Evolutionary conservation across 2,113 vertebrate species (phyloP), one percentile per base, ranked within the genome.

Genomic region (Rhinolophus ferrumequinum): DNA sequence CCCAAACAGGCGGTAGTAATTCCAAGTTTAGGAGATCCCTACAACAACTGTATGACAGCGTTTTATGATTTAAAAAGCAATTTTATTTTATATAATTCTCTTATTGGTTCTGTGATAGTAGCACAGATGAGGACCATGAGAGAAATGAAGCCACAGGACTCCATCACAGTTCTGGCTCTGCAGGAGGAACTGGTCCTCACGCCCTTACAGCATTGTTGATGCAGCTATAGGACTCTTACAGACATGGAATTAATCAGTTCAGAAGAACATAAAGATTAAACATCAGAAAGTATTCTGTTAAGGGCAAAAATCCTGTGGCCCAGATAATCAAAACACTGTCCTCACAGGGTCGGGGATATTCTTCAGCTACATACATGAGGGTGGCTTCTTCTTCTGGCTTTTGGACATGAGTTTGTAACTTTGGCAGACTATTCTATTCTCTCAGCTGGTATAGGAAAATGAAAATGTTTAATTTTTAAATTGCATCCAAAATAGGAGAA

Each of bases 381-480:
- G 26, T 66, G 35, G 24, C 21, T 93, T 73, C 70, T 86, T 73
- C 56, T 83, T 66, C 58, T 58, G 38, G 44, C 12, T 54, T 94
- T 88, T 47, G 24, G 76, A n/a, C 38, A 73, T 41, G 24, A 60
- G 58, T 81, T 66, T 93, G 44, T 82, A 88, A 92, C 12, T 72
- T 67, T 73, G 16, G 38, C 47, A 80, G 60, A 77, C 21, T 58
- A 67, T 83, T 86, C 35, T 69, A 24, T 90, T 90, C 14, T 90
- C 67, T 92, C 76, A 77, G 35, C 0, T n/a, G 52, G 26, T 70
- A 19, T 79, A 82, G 66, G 50, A 69, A 70, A 87, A 84, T 18
- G 28, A 84, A 88, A 93, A 90, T 76, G 6, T 83, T 84, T 80
- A 60, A 87, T 92, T 84, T 86, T n/a, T 52, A 62, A 72, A 30